These are phyloP conservation scores for Astur gentilis DNA, from an alignment of 2,113 vertebrate genomes.

Conservation along the genomic window DNA sequence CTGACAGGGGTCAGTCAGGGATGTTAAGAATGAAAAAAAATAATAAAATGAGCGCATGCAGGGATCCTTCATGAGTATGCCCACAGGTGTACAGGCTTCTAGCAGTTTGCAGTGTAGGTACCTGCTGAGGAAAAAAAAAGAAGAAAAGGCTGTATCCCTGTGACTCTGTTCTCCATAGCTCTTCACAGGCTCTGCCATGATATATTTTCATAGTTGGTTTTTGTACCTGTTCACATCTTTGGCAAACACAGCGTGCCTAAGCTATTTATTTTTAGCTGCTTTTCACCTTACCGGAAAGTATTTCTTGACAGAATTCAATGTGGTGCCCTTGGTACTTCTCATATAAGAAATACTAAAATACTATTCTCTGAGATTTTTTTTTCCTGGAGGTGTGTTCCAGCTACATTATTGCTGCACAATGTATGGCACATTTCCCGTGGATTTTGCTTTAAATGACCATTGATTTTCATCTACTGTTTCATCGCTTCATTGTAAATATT, in stretches of 20 bases:
- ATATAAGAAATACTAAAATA: not conserved
- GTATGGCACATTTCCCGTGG: not conserved
- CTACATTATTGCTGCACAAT: rapidly evolving
- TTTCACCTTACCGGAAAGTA: not conserved
- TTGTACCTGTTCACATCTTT: not conserved
- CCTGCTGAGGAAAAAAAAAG: not conserved
- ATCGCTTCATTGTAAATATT: not conserved
- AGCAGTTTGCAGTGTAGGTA: not conserved
- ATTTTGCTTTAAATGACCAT: not conserved
- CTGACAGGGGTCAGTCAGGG: not conserved
- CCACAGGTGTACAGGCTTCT: not conserved
- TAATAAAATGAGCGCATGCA: not conserved
- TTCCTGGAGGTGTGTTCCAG: not conserved
- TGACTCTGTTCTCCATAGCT: not conserved
- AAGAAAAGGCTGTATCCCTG: not conserved
- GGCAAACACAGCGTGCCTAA: not conserved
- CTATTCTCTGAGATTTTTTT: not conserved
- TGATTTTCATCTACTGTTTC: not conserved
- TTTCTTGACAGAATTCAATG: not conserved
- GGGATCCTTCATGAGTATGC: not conserved
- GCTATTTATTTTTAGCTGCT: not conserved
- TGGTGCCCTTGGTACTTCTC: not conserved
- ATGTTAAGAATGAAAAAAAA: not conserved
- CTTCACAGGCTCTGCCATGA: not conserved
- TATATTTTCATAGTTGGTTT: not conserved